Percentiles rank a stretch among this genome's conserved stretches.
Evolutionary conservation across 2,113 vertebrate genomes (phyloP).

Genomic region (Hemichromis elongatus): DNA sequence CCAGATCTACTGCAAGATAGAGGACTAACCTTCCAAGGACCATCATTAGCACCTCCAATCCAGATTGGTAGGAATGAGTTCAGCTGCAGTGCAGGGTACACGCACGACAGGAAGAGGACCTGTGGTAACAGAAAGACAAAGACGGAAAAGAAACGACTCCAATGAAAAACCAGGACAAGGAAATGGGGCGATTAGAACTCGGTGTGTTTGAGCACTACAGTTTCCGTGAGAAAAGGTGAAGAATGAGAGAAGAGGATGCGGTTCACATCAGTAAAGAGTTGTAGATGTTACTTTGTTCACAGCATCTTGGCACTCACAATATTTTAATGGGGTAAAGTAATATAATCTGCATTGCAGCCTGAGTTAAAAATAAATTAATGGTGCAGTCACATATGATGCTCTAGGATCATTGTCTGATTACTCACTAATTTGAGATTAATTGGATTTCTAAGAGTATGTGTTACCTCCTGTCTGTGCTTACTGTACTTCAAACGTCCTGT

Average conservation of each 20-base stretch:
- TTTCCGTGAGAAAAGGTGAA: not conserved
- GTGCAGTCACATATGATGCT: not conserved
- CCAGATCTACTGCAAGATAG: not conserved
- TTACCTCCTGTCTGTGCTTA: not conserved
- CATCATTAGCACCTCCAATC: not conserved
- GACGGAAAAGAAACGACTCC: not conserved
- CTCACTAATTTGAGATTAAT: not conserved
- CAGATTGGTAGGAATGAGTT: not conserved
- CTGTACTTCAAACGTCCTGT: not conserved
- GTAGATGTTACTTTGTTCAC: not conserved
- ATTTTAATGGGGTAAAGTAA: not conserved
- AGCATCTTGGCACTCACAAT: fast-evolving
- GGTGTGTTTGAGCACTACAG: not conserved
- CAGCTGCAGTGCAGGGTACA: conserved; percentile 13
- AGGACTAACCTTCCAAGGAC: not conserved
- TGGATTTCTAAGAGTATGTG: not conserved
- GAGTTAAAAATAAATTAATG: not conserved
- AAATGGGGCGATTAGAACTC: conserved; percentile 1
- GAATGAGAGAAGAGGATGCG: not conserved
- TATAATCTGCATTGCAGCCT: not conserved
- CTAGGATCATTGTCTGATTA: not conserved
- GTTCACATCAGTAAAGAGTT: not conserved
- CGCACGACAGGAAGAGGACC: conserved; percentile 42
- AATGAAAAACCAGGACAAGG: conserved; percentile 24
- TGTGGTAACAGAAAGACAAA: conserved; percentile 30